Percentiles rank a stretch among this genome's conserved stretches.
Evolutionary conservation across 2,113 vertebrate genomes (phyloP).

Genomic region (Cephalopholis sonnerati): DNA sequence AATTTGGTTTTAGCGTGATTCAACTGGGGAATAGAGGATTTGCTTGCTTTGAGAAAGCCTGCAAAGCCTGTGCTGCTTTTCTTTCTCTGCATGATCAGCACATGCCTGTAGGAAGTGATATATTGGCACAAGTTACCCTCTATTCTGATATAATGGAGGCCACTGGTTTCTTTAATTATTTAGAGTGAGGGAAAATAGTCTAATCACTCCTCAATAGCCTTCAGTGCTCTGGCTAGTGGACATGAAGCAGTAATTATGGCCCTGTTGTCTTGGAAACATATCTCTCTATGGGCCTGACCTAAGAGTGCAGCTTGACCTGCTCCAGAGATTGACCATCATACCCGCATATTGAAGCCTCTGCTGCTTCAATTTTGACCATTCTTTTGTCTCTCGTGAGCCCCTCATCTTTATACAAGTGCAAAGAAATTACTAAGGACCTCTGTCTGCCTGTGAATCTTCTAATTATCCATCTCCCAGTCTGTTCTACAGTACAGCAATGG

Average conservation of each 20-base stretch:
- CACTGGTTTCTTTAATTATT: conserved; percentile 21
- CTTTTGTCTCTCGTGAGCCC: not conserved
- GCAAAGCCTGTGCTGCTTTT: not conserved
- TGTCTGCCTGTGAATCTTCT: no score
- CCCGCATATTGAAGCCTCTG: not conserved
- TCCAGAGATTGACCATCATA: not conserved
- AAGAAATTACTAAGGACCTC: not conserved
- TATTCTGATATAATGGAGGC: not conserved
- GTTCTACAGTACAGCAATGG: no score
- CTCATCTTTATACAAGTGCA: not conserved
- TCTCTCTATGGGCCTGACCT: not conserved
- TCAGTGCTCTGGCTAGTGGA: not conserved
- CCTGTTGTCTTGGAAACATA: conserved; percentile 2
- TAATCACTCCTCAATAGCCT: not conserved
- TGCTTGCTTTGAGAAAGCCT: not conserved
- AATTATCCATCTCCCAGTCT: no score
- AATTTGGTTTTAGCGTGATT: not conserved
- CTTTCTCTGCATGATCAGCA: conserved; percentile 1
- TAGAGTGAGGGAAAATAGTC: not conserved
- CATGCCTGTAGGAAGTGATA: not conserved
- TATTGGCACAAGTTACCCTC: not conserved
- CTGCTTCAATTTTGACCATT: not conserved
- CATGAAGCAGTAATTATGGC: not conserved
- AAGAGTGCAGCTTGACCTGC: not conserved
- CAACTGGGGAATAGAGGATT: not conserved